Percentiles rank a stretch among this genome's conserved stretches.
Evolutionary conservation across 2,113 vertebrate genomes (phyloP).

Genomic region (Corydoras sp.): DNA sequence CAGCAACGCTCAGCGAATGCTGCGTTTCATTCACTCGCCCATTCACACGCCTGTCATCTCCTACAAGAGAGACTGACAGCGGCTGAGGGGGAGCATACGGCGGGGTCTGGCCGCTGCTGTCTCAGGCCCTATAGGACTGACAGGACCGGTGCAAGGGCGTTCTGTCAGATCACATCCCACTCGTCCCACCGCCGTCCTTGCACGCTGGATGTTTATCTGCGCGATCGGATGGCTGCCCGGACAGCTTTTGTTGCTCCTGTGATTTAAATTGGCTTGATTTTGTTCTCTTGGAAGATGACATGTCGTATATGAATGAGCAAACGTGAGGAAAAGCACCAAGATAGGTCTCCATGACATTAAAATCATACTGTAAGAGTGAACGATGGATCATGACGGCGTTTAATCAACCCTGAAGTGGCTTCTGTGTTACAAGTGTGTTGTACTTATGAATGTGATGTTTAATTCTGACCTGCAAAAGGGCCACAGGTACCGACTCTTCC

Average conservation of each 20-base stretch:
- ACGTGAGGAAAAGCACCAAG: too few relatives aligned
- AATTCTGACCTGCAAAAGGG: too few relatives aligned
- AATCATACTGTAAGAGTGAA: too few relatives aligned
- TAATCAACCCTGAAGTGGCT: too few relatives aligned
- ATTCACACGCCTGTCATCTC: conserved; percentile 66
- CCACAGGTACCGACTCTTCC: too few relatives aligned
- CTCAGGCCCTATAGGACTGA: conserved; percentile 55
- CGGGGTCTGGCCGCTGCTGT: conserved; percentile 30
- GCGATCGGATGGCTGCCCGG: conserved; percentile 43
- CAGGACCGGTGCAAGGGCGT: conserved; percentile 63
- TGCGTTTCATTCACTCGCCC: conserved; percentile 51
- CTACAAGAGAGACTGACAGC: conserved; percentile 61
- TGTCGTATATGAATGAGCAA: too few relatives aligned
- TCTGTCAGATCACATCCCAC: conserved; percentile 71
- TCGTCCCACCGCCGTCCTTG: conserved; percentile 54
- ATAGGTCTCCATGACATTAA: too few relatives aligned
- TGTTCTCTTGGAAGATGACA: conserved; percentile 13
- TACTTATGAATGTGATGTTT: too few relatives aligned
- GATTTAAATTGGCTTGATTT: background rate
- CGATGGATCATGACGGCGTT: too few relatives aligned
- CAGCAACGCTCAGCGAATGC: conserved; percentile 50
- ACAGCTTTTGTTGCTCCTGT: conserved; percentile 49
- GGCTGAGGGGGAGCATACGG: conserved; percentile 54
- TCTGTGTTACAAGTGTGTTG: too few relatives aligned
- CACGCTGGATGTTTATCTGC: conserved; percentile 47